Evolutionary conservation across 2,888 invertebrate species (phyloP).

Genomic region (Platypus cylindrus): DNA sequence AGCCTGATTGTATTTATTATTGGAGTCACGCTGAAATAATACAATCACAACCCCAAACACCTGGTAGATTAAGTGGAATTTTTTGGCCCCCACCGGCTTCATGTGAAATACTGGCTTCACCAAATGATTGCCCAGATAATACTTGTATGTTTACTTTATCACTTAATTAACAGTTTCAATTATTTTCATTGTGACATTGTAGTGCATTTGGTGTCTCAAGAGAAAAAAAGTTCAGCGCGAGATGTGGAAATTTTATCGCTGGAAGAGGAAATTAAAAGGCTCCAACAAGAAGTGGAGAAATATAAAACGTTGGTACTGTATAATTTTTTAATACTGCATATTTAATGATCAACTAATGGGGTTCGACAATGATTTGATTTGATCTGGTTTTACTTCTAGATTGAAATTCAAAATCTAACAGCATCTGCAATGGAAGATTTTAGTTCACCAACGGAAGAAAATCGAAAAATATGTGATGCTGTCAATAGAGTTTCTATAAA

Average conservation of each 20-base stretch:
- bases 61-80: slow-evolving; percentile 58
- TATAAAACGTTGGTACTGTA: slow-evolving; percentile 38
- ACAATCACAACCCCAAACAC: slow-evolving; percentile 52
- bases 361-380: slow-evolving; percentile 15
- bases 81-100: slow-evolving; percentile 57
- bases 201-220: slow-evolving; percentile 6
- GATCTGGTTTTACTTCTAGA: slow-evolving; percentile 16
- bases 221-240: slow-evolving; percentile 26
- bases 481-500: background rate
- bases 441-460: slow-evolving; percentile 33
- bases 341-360: background rate
- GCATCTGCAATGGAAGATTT: slow-evolving; percentile 42
- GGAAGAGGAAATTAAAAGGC: slow-evolving; percentile 40
- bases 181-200: slow-evolving; percentile 1
- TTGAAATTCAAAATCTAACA: slow-evolving; percentile 43
- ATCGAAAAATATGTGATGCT: slow-evolving; percentile 12
- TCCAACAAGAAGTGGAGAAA: slow-evolving; percentile 44
- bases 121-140: slow-evolving; percentile 9
- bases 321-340: slow-evolving; percentile 1
- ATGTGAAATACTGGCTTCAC: slow-evolving; percentile 14
- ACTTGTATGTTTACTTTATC: slow-evolving; percentile 4
- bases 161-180: background rate
- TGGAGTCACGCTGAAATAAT: slow-evolving; percentile 75
- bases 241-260: slow-evolving; percentile 30
- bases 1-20: slow-evolving; percentile 85